A percentile compares a stretch with the other conserved stretches of the same genome.
Evolutionary conservation across 1,140 invertebrate genomes (phyloP).

Genomic region (Steinernema khuongi): DNA sequence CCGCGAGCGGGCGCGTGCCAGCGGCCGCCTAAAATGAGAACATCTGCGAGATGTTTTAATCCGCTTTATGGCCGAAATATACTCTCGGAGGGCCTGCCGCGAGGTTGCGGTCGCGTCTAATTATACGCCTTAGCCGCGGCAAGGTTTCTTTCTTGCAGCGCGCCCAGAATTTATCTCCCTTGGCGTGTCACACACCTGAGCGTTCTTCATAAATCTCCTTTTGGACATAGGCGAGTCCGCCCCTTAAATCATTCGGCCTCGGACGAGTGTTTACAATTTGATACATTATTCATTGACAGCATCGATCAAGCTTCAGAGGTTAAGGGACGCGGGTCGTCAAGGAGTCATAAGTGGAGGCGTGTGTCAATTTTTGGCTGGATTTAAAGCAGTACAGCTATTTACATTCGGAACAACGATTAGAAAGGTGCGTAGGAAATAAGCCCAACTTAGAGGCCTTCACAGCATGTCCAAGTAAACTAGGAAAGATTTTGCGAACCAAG

Average conservation of each 20-base stretch:
- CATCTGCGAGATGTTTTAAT: slow-evolving; percentile 14
- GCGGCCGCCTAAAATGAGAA: slow-evolving; percentile 16
- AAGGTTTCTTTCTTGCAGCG: background rate
- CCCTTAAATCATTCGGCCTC: background rate
- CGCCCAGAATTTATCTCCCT: background rate
- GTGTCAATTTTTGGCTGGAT: too few relatives aligned
- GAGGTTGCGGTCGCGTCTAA: slow-evolving; percentile 12
- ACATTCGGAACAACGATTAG: too few relatives aligned
- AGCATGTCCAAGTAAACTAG: too few relatives aligned
- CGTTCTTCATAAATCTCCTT: background rate
- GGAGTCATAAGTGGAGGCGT: too few relatives aligned
- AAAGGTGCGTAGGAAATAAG: too few relatives aligned
- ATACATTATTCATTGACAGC: slow-evolving; percentile 10
- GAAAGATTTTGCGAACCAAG: too few relatives aligned
- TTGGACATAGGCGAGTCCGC: background rate
- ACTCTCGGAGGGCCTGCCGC: slow-evolving; percentile 7
- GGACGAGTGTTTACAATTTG: slow-evolving; percentile 3
- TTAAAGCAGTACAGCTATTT: too few relatives aligned
- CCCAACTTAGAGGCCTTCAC: too few relatives aligned
- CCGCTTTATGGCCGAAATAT: slow-evolving; percentile 13
- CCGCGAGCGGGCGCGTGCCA: slow-evolving; percentile 8
- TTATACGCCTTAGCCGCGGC: background rate
- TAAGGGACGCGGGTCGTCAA: too few relatives aligned
- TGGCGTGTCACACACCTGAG: slow-evolving; percentile 5
- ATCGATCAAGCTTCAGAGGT: background rate